Evolutionary conservation across 2,113 vertebrate species (phyloP), one percentile per base, ranked within the genome.

Genomic region (Hystrix cristata): DNA sequence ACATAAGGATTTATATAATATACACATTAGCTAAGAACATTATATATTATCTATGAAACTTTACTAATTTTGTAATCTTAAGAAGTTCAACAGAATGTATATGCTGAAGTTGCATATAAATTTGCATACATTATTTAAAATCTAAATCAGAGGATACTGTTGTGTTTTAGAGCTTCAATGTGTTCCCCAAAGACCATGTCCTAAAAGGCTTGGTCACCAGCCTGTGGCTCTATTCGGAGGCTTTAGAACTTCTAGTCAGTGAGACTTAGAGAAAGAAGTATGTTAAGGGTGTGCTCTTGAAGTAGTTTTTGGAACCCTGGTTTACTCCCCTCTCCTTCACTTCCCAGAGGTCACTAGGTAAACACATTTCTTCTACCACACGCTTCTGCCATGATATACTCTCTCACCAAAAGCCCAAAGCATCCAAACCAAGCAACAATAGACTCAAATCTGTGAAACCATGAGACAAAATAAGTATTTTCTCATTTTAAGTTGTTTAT

Each of bases 11-110:
- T 71, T 84, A 71, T 5, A 25, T 67, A 78, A 90, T 76, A n/a
- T 72, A 60, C 2, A 82, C 8, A 16, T 51, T 62, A 43, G 19
- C 38, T 81, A 25, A 87, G 38, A 76, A 4, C 21, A 92, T 81
- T 55, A 67, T 78, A 80, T 34, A 65, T 64, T 88, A 81, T 55
- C 72, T 86, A 90, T 94, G 84, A 81, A 95, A 95, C 55, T 15
- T 85, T 31, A 81, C 34, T 51, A 64, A 95, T 88, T 95, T 86
- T 8, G 69, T 72, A 87, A 82, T 34, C 8, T 59, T 74, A 76
- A 85, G 21, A 57, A 80, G 46, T 90, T 34, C 43, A 87, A 13
- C 46, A 82, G 23, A 62, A 69, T 46, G 43, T 53, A 38, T 29
- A 62, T 18, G 16, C 25, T 93, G 7, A 46, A 67, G 7, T 48